Evolutionary conservation across 2,888 invertebrate species (phyloP), one percentile per base, ranked within the genome.

Genomic region (Zygogramma bicolorata): DNA sequence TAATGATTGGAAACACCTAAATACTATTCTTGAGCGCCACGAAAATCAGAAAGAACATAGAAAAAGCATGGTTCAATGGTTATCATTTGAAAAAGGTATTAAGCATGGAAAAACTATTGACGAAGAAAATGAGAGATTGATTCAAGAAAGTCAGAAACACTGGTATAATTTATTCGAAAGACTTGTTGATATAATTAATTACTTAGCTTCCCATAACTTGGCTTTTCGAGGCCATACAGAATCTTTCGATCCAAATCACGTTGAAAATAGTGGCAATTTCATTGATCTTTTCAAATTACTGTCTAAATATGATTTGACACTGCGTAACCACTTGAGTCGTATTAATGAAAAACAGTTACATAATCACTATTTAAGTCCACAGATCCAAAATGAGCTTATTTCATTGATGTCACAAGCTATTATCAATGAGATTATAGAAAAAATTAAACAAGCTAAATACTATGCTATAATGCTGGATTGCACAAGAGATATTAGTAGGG

Each of bases 191-290:
- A 70, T 15, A 71, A 74, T 71, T 68, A 65, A 34, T 71, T 38
- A 38, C n/a, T 38, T 67, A 65, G 70, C 73, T 65, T 71, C 65
- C 58, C 65, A 71, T 71, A 71, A 71, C 71, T 60, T 74, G 22
- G 60, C 71, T 60, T 74, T 71, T 65, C 68, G 68, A 7, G 13
- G 38, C 10, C 38, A 10, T 38, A 38, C 2, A 69, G 66, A 76
- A 74, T 58, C 72, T 58, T 63, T 67, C 25, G 72, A 67, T 40
- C 40, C 29, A 34, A 62, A 68, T 49, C 59, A 63, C 61, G 29
- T 22, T 46, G 40, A 6, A 29, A 59, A 68, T 60, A 13, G n/a
- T 27, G 60, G 27, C 10, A 68, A 60, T 25, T 38, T 38, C 13
- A 38, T 38, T 10, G 2, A 38, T 38, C 38, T 38, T 2, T 38